Evolutionary conservation across 2,888 invertebrate species (phyloP).

Genomic region (Papilio gigon): DNA sequence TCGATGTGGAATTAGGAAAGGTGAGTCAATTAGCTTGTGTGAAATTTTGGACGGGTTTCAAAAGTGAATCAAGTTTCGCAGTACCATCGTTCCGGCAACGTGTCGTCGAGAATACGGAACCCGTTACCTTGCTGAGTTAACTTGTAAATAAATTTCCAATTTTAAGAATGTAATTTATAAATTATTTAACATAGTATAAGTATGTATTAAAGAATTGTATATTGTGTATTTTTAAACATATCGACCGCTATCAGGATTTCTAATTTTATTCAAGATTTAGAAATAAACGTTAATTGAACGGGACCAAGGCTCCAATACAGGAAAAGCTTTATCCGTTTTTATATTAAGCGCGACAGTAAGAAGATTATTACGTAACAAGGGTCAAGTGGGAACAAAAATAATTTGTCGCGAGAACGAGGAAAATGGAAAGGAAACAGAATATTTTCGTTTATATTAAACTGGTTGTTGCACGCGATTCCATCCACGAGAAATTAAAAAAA

Average conservation of each 20-base stretch:
- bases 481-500: too few species aligned
- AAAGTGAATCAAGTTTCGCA: constrained; percentile 52
- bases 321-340: constrained; percentile 26
- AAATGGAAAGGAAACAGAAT: constrained; percentile 25
- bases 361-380: constrained; percentile 37
- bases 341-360: constrained; percentile 28
- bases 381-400: constrained; percentile 33
- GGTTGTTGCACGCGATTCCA: too few species aligned
- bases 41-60: constrained; percentile 60
- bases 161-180: background rate
- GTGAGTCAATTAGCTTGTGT: constrained; percentile 63
- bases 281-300: constrained; percentile 20
- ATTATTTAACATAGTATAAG: too few species aligned
- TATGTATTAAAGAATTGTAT: too few species aligned
- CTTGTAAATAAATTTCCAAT: background rate
- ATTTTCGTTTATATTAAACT: constrained; percentile 9
- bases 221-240: too few species aligned
- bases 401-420: constrained; percentile 33
- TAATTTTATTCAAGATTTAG: constrained; percentile 11
- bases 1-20: constrained; percentile 66
- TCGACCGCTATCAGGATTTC: too few species aligned
- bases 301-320: background rate
- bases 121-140: constrained; percentile 9
- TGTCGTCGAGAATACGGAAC: constrained; percentile 27
- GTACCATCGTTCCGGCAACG: constrained; percentile 50